phyloP scores from a whole-genome alignment of 2,888 invertebrate species.

The Litoditis marina region DNA sequence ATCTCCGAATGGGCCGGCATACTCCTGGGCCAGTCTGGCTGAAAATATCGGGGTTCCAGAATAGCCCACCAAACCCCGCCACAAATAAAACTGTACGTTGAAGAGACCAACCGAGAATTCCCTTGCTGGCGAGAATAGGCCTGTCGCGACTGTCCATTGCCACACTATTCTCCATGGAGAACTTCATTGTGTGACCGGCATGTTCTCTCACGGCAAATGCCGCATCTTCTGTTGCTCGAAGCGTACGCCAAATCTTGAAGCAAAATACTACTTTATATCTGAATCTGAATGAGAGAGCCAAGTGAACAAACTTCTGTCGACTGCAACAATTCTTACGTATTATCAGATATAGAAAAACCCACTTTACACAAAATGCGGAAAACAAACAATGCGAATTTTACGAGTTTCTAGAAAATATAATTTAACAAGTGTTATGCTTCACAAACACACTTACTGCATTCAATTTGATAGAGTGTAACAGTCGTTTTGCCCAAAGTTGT shows the following conservation, averaged over 20 bases:
- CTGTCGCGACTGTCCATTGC: slow-evolving; percentile 65
- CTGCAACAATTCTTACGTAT: background rate
- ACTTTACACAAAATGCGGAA: background rate
- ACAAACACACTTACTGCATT: slow-evolving; percentile 40
- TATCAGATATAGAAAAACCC: slow-evolving; percentile 4
- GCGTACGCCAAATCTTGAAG: slow-evolving; percentile 71
- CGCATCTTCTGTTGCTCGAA: slow-evolving; percentile 72
- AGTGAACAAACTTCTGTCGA: no score
- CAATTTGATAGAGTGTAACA: slow-evolving; percentile 45
- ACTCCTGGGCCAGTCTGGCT: slow-evolving; percentile 72
- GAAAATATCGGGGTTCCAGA: slow-evolving; percentile 8
- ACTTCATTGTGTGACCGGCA: slow-evolving; percentile 79
- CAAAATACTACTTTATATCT: no score
- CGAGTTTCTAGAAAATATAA: background rate
- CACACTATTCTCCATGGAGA: slow-evolving; percentile 78
- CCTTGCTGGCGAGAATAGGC: slow-evolving; percentile 52
- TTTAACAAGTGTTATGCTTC: background rate
- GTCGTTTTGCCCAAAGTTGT: slow-evolving; percentile 36
- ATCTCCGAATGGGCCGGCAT: slow-evolving; percentile 86
- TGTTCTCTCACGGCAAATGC: slow-evolving; percentile 84
- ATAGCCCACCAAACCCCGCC: background rate
- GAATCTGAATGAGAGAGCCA: no score
- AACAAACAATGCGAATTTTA: slow-evolving; percentile 12
- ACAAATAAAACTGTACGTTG: background rate
- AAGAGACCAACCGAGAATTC: slow-evolving; percentile 27